Evolutionary conservation across 2,797 vertebrate species (phyloP), one percentile per base, ranked within the genome.

Genomic region (Centropyge bicolor): DNA sequence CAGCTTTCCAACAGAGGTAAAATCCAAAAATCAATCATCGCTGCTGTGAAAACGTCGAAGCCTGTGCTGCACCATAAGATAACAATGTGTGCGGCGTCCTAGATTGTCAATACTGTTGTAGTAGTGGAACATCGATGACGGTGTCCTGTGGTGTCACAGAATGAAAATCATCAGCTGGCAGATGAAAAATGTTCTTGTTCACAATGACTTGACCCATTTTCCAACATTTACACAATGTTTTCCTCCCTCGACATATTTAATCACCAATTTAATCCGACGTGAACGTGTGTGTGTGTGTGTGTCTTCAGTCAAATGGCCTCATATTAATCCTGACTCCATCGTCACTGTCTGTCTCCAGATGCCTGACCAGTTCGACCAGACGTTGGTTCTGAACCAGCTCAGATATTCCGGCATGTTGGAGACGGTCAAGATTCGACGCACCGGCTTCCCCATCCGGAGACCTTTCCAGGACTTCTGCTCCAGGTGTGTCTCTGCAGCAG

Each of bases 351-450:
- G 9, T 43, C 22, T 60, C 3, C 61, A 99, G 98, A 97, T 98
- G 97, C 97, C 98, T 36, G 97, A 97, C 88, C 96, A 96, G 79
- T 99, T 99, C 90, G 97, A 99, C 93, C 97, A 98, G 94, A 95
- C 96, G 0, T 93, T 99, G 69, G 98, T 99, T 76, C 95, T 99
- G 70, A 98, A 98, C 94, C 98, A 99, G 94, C 95, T 99, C 92
- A 93, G 96, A 24, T 99, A 99, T 86, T 99, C 98, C 0, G 98
- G 98, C 72, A 99, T 99, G 97, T 52, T 99, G 93, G 98, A 99
- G 92, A 99, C 98, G 0, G 98, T 99, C 48, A 95, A 97, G 91
- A 99, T 99, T 59, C 96, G 98, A 7, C 96, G 96, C 75, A 96
- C 96, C 0, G 98, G 98, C 3, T 99, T 98, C 84, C 98, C 98